Evolutionary conservation across 1,140 invertebrate genomes (phyloP).

Genomic region (Drosophila lowei): DNA sequence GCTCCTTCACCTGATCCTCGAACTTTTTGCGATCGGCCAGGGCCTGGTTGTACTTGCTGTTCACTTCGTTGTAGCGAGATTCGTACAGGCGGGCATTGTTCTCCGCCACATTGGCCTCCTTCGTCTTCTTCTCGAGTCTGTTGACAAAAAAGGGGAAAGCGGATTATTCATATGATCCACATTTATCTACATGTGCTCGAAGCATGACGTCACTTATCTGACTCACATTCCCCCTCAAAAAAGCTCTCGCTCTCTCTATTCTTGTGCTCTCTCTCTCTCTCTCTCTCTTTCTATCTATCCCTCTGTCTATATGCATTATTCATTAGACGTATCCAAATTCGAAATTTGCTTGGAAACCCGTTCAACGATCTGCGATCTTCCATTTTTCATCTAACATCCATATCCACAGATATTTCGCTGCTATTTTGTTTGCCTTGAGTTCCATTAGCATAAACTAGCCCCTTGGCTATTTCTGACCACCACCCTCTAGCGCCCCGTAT

Average conservation of each 20-base stretch:
- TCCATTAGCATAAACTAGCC: slow-evolving; percentile 76
- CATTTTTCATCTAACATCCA: slow-evolving; percentile 19
- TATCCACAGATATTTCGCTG: slow-evolving; percentile 4
- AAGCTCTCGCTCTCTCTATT: neutral
- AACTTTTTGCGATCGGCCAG: slow-evolving; percentile 92
- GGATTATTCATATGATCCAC: neutral
- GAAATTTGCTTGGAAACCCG: slow-evolving; percentile 29
- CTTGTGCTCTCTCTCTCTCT: slow-evolving; percentile 6
- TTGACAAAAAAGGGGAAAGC: neutral
- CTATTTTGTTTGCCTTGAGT: slow-evolving; percentile 59
- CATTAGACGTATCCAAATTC: slow-evolving; percentile 52
- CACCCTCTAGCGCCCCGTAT: neutral
- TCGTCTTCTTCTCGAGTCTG: slow-evolving; percentile 91
- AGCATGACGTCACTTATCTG: slow-evolving; percentile 65
- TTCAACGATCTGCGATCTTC: slow-evolving; percentile 26
- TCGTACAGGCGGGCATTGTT: slow-evolving; percentile 89
- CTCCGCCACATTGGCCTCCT: slow-evolving; percentile 90
- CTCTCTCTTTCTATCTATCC: slow-evolving; percentile 1
- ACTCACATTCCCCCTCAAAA: slow-evolving; percentile 34
- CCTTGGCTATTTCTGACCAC: slow-evolving; percentile 52
- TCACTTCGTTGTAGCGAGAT: slow-evolving; percentile 88
- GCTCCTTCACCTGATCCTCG: slow-evolving; percentile 89
- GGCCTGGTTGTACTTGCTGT: slow-evolving; percentile 90
- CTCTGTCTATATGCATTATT: slow-evolving; percentile 59
- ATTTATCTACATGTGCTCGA: slow-evolving; percentile 45